Evolutionary conservation across 2,113 vertebrate genomes (phyloP).

Genomic region (Nibea albiflora): DNA sequence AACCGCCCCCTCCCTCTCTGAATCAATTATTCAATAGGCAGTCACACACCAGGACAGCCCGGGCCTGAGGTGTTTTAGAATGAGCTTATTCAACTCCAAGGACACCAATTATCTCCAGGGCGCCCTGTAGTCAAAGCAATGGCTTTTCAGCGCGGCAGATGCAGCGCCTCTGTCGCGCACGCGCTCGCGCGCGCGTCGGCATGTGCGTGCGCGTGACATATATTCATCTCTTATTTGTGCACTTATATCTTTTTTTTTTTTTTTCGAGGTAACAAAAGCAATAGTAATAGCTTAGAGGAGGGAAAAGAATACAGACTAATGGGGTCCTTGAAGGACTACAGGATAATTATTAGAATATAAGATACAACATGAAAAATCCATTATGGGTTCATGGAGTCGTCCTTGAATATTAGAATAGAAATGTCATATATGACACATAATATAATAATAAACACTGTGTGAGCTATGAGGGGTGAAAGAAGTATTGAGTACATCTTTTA

Average conservation of each 20-base stretch:
- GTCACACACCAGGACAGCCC: slow-evolving; percentile 86
- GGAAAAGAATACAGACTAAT: background rate
- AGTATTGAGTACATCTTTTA: too few species aligned
- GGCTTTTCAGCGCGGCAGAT: slow-evolving; percentile 90
- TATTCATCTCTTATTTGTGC: background rate
- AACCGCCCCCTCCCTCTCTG: slow-evolving; percentile 89
- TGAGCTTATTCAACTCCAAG: slow-evolving; percentile 98
- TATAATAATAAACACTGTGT: background rate
- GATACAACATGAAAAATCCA: background rate
- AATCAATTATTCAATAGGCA: slow-evolving; percentile 99
- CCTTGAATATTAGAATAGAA: background rate
- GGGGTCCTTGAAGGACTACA: background rate
- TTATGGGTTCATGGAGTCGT: background rate
- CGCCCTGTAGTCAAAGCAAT: slow-evolving; percentile 90
- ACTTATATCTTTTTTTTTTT: background rate
- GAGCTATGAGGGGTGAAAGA: background rate
- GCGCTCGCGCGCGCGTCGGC: slow-evolving; percentile 50
- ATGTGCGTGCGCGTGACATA: background rate
- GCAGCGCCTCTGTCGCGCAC: slow-evolving; percentile 77
- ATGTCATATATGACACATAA: background rate
- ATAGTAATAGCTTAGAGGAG: background rate
- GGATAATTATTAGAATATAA: background rate
- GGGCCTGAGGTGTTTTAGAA: slow-evolving; percentile 95
- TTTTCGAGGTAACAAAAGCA: background rate
- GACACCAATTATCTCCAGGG: slow-evolving; percentile 98